Evolutionary conservation across 2,888 invertebrate species (phyloP), one percentile per base, ranked within the genome.

Genomic region (Scrobipalpa costella): DNA sequence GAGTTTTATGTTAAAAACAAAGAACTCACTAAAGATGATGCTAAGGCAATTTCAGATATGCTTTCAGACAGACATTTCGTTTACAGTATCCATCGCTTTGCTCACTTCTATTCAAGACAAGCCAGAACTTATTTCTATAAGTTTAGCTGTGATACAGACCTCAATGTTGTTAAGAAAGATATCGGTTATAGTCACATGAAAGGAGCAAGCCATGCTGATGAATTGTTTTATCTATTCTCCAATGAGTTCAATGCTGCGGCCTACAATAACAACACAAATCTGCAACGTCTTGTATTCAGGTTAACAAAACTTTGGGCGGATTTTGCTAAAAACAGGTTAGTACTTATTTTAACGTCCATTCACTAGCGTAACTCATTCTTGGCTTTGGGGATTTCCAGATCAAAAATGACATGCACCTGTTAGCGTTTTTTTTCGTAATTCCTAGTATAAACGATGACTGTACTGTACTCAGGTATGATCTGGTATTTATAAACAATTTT

Each of bases 251-350:
- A 76, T 34, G 75, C 78, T 57, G 76, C 81, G 50, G 66, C 71
- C n/a, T 84, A 83, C 19, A 69, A 71, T 62, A 65, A 77, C 1
- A 71, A 74, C 8, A 72, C 76, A 2, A 63, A 73, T 0, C 63
- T 73, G 8, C 79, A 78, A 62, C 75, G 76, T 15, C 75, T 83
- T 68, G 73, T 74, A 0, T 74, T 72, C 50, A 72, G 77, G 21
- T 67, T 88, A 36, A 85, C 84, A 0, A 86, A 81, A 68, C 57
- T 89, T 58, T 87, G 88, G 86, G 77, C 87, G 0, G 83, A 88
- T 66, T 90, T 90, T 64, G 87, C 87, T 1, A 89, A 81, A 73
- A 77, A 79, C 64, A 77, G 80, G 90, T 88, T 72, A 74, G 73
- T 69, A 34, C 6, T 40, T 9, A 36, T 9, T 36, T 36, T 5